Percentiles rank a stretch among this genome's conserved stretches.
Evolutionary conservation across 2,113 vertebrate species (phyloP).

Genomic region (Tragelaphus strepsiceros): DNA sequence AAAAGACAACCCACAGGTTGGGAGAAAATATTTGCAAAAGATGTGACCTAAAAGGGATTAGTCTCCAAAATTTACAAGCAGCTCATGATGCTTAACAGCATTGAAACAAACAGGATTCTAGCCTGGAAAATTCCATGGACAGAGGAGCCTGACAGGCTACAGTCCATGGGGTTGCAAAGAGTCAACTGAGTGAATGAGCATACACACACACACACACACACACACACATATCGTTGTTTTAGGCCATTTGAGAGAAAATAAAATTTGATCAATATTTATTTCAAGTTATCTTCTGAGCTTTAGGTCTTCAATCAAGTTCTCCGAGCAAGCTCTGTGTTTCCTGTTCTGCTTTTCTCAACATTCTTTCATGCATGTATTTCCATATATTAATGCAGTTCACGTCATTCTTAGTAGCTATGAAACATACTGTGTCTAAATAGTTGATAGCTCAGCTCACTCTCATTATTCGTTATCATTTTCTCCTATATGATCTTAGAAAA

Average conservation of each 20-base stretch:
- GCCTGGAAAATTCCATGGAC: neutral
- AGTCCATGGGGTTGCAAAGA: neutral
- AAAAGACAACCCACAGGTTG: neutral
- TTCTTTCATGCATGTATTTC: neutral
- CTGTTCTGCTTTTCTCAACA: neutral
- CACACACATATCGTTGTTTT: neutral
- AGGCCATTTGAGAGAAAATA: neutral
- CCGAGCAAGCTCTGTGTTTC: neutral
- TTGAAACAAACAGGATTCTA: neutral
- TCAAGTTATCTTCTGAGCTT: neutral
- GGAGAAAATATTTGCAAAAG: neutral
- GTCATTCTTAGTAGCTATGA: neutral
- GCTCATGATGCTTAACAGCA: neutral
- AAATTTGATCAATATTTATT: conserved; percentile 1
- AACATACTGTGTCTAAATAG: neutral
- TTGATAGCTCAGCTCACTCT: neutral
- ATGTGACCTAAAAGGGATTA: neutral
- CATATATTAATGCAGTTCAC: neutral
- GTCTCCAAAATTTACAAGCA: neutral
- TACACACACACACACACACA: neutral
- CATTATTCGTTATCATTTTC: neutral
- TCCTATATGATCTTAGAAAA: neutral
- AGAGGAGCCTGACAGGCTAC: neutral
- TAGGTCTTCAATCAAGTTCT: neutral
- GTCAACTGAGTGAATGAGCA: neutral